Conservation (phyloP, 2,888 invertebrate genomes). For the Ommatoiulus sabulosus region DNA sequence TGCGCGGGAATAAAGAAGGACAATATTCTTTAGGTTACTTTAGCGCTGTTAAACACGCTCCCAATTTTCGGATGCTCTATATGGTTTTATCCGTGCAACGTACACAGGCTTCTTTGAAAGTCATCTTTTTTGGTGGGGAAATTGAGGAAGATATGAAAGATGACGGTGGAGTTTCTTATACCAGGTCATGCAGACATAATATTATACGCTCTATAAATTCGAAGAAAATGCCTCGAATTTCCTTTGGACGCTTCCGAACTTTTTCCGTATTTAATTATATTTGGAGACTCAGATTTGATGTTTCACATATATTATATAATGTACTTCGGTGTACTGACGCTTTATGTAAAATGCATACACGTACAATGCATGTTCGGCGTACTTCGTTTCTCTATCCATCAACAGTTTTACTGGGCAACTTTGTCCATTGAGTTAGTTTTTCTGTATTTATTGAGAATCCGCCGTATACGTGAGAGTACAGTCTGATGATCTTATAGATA, state of each 20-base stretch:
- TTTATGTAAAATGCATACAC: too few species aligned
- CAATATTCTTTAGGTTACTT: conserved; percentile 20
- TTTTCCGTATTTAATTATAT: conserved; percentile 25
- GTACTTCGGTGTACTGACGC: too few species aligned
- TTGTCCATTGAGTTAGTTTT: too few species aligned
- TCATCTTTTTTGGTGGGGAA: conserved; percentile 19
- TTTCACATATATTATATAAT: too few species aligned
- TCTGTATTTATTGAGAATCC: too few species aligned
- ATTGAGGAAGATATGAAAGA: conserved; percentile 15
- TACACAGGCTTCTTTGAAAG: conserved; percentile 18
- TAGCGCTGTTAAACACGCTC: conserved; percentile 26
- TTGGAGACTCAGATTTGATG: neutral
- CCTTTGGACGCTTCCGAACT: conserved; percentile 2
- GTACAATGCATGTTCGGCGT: too few species aligned
- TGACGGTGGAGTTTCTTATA: conserved; percentile 31
- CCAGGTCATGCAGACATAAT: neutral
- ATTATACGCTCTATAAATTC: neutral
- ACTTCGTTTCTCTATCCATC: too few species aligned
- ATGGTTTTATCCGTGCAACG: conserved; percentile 1
- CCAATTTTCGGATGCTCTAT: conserved; percentile 24
- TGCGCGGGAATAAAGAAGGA: neutral
- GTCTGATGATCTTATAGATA: too few species aligned
- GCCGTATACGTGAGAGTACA: too few species aligned
- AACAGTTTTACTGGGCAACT: too few species aligned
- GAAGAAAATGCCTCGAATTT: neutral